Evolutionary conservation across 2,113 vertebrate species (phyloP).

Genomic region (Sebastes schlegelii): DNA sequence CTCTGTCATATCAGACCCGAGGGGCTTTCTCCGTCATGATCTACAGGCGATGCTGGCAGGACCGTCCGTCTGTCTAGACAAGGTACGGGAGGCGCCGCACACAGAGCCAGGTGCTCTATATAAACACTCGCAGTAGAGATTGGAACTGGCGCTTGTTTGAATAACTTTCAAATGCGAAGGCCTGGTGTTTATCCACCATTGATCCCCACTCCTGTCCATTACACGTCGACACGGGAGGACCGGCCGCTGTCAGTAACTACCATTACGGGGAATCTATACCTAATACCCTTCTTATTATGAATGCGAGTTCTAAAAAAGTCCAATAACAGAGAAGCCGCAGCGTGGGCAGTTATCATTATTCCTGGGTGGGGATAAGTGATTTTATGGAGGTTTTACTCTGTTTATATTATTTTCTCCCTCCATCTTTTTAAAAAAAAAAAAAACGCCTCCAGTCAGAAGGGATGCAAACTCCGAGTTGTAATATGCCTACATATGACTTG

Average conservation of each 20-base stretch:
- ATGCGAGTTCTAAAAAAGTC: slow-evolving; percentile 58
- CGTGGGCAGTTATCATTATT: slow-evolving; percentile 42
- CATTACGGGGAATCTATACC: slow-evolving; percentile 84
- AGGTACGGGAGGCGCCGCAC: neutral
- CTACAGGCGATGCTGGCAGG: slow-evolving; percentile 1
- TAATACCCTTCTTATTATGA: slow-evolving; percentile 73
- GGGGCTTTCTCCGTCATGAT: neutral
- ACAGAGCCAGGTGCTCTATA: slow-evolving; percentile 62
- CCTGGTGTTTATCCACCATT: slow-evolving; percentile 76
- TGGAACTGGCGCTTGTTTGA: slow-evolving; percentile 69
- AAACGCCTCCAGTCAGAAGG: neutral
- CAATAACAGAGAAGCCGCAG: slow-evolving; percentile 59
- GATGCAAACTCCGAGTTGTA: neutral
- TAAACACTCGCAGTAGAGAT: slow-evolving; percentile 66
- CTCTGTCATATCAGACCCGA: slow-evolving; percentile 7
- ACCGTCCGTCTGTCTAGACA: slow-evolving; percentile 35
- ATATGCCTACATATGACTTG: neutral
- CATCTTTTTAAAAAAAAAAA: neutral
- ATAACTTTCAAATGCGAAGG: slow-evolving; percentile 65
- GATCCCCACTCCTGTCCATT: slow-evolving; percentile 61
- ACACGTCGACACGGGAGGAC: slow-evolving; percentile 47
- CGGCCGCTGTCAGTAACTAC: slow-evolving; percentile 59
- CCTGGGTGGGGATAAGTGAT: slow-evolving; percentile 14
- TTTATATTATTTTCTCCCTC: slow-evolving; percentile 23
- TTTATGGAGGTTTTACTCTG: slow-evolving; percentile 12